These are phyloP conservation scores for Tipula unca DNA, from an alignment of 2,888 invertebrate species.

Conservation along the genomic window DNA sequence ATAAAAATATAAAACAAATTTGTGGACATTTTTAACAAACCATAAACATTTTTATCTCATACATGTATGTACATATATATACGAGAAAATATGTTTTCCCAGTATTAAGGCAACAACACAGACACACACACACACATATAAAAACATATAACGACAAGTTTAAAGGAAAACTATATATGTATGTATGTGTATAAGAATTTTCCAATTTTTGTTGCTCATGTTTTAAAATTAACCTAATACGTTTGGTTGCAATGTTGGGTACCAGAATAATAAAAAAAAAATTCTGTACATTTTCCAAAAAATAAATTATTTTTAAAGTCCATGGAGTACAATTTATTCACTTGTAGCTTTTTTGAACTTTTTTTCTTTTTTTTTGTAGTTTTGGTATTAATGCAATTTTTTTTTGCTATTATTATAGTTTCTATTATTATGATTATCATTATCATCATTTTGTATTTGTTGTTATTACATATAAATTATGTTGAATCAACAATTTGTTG, in stretches of 20 bases:
- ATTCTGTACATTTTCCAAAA: neutral
- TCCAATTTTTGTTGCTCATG: neutral
- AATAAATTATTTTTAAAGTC: neutral
- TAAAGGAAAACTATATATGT: neutral
- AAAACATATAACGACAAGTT: neutral
- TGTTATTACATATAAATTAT: neutral
- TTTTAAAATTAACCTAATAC: neutral
- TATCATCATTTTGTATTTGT: neutral
- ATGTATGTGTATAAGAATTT: neutral
- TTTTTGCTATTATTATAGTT: neutral
- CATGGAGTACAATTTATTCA: constrained; percentile 8
- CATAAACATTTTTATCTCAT: neutral
- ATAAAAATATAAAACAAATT: neutral
- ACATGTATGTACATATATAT: too few relatives aligned
- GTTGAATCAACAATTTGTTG: constrained; percentile 1
- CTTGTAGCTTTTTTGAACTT: neutral
- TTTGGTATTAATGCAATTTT: neutral
- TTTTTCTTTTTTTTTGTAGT: neutral
- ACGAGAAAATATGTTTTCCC: neutral
- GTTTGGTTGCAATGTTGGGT: constrained; percentile 14
- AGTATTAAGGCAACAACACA: neutral
- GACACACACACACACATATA: neutral
- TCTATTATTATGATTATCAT: neutral
- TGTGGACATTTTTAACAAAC: neutral
- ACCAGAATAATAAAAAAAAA: neutral